Evolutionary conservation across 2,888 invertebrate genomes (phyloP).

Genomic region (Ommatoiulus sabulosus): DNA sequence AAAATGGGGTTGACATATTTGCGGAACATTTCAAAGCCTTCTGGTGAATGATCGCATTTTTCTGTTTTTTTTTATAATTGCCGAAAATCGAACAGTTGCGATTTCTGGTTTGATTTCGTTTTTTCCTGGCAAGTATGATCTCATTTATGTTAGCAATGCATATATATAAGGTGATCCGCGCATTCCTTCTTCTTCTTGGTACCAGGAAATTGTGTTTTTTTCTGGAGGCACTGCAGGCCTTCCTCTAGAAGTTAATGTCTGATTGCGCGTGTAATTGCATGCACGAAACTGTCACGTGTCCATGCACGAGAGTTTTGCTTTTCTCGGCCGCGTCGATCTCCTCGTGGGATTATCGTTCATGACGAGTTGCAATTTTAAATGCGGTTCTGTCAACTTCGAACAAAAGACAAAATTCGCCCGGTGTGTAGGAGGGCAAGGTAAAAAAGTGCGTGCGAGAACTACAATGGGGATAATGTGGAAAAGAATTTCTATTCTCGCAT

Average conservation of each 20-base stretch:
- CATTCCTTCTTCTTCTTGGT: background rate
- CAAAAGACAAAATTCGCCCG: constrained; percentile 38
- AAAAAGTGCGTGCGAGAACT: constrained; percentile 10
- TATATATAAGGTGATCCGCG: background rate
- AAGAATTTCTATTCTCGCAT: constrained; percentile 37
- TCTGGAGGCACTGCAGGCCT: background rate
- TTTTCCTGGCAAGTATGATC: background rate
- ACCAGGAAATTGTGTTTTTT: constrained; percentile 44
- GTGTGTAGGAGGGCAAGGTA: constrained; percentile 42
- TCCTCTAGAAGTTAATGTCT: background rate
- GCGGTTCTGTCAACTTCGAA: constrained; percentile 25
- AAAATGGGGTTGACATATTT: background rate
- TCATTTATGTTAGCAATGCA: background rate
- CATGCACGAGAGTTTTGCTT: background rate
- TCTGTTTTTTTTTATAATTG: background rate
- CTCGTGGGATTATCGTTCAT: constrained; percentile 32
- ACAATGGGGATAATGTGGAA: constrained; percentile 26
- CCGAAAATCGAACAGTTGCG: background rate
- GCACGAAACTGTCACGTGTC: constrained; percentile 44
- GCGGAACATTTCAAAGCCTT: background rate
- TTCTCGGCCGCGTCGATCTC: background rate
- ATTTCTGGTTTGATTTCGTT: background rate
- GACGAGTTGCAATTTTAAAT: constrained; percentile 44
- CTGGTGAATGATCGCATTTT: background rate
- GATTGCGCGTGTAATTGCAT: background rate